Base-by-base conservation (phyloP, 35 echinoderm and acorn worm species). In the Acanthaster planci region DNA sequence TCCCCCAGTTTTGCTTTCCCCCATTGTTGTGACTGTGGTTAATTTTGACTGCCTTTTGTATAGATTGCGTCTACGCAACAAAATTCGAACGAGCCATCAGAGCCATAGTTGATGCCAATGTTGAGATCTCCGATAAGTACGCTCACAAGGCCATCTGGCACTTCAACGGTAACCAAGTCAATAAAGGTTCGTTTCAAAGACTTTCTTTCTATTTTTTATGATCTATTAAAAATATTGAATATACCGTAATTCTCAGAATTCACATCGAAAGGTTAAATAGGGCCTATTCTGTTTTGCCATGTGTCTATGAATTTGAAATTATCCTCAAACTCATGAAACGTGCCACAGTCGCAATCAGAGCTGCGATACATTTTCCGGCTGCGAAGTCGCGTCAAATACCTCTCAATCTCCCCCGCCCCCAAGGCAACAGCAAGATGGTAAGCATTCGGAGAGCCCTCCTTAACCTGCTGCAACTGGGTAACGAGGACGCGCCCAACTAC, bases 31-130 rank as follows among this genome's bases (percentile, higher is more conserved):
- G n/a, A n/a, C n/a, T n/a, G n/a, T n/a, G n/a, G n/a, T n/a, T n/a
- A n/a, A n/a, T n/a, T n/a, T n/a, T n/a, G n/a, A n/a, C n/a, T n/a
- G n/a, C n/a, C 7, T 55, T 31, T 26, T 19, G 8, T 8, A 15
- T 53, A 83, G 81, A 36, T 18, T 53, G 81, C 56, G 81, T 83
- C 0, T 83, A 53, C 10, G 56, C 81, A 5, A 57, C 81, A 8
- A 83, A 83, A 64, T 83, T 83, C 56, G 81, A 83, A 27, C 7
- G 17, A 59, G 81, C 81, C 53, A 83, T 83, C 5, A 57, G 38
- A n/a, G 52, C 53, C 19, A 60, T 83, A 1, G 9, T 83, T 4
- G 31, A 19, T 32, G 81, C 51, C 19, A 83, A 83, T 23, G 2
- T 83, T 36, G 27, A 57, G 21, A 57, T 83, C 19, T 83, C 81